Base-by-base conservation (phyloP, 2,888 invertebrate genomes). In the Digitonthophagus gazella region DNA sequence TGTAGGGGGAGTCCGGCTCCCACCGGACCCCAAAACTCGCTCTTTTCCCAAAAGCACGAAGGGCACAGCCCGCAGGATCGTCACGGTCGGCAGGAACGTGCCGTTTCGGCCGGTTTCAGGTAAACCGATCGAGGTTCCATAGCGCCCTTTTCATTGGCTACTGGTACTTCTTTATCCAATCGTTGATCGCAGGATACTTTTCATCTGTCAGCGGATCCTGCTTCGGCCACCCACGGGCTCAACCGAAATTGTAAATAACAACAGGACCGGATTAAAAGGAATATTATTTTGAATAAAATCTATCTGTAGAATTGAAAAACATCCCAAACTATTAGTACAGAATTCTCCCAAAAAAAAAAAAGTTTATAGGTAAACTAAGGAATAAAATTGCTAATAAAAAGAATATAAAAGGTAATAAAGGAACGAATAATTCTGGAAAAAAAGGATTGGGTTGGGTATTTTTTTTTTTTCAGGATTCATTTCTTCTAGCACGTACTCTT, bases 121-220 rank as follows among this genome's bases (percentile, higher is more conserved):
- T 20, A 18, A 61, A 61, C 61, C 70, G 70, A 64, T 58, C 67
- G 66, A 75, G 78, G 76, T 73, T 76, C 76, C 76, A 75, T 76
- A 78, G 80, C 80, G 79, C 79, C 79, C 78, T 79, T 76, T 81
- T 82, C 81, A 82, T 82, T 80, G 81, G 83, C 83, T 83, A 83
- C 83, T 82, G 83, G 79, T 81, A 80, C 81, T 80, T 75, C 78
- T 80, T 82, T 83, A 82, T 83, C 83, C 82, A 83, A 82, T 83
- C 81, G 79, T 76, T 78, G 81, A 83, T 83, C 83, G 82, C 77
- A 75, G 80, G 79, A 82, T 81, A 83, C 82, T 82, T 83, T 83
- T 83, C 82, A 83, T 82, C 83, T 83, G 83, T 83, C 83, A 82
- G 75, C 81, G 77, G 74, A 75, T 69, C 71, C 77, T 76, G 73